phyloP scores from a whole-genome alignment of 2,888 invertebrate genomes.

The Cantharis flavilabris region DNA sequence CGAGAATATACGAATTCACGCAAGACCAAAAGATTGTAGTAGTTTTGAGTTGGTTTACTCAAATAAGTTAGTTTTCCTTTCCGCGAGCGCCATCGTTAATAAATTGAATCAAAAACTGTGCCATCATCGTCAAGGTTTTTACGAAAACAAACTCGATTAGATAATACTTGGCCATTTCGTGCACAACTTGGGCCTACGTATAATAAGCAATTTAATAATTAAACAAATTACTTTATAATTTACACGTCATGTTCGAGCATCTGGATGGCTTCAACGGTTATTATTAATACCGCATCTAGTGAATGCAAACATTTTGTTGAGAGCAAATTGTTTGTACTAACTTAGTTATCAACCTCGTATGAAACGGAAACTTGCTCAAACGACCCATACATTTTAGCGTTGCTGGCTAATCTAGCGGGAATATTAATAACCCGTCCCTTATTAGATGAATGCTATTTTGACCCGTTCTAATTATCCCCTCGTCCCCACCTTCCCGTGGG shows the following conservation, averaged over 20 bases:
- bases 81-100: background rate
- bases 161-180: background rate
- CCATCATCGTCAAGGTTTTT: background rate
- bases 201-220: conserved; percentile 3
- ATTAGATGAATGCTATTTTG: conserved; percentile 23
- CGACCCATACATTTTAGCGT: conserved; percentile 13
- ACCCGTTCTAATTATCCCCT: conserved; percentile 29
- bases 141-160: background rate
- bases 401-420: conserved; percentile 26
- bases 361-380: conserved; percentile 20
- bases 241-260: conserved; percentile 14
- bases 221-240: conserved; percentile 13
- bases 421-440: conserved; percentile 28
- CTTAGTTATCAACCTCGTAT: conserved; percentile 12
- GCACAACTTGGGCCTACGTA: background rate
- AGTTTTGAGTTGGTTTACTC: background rate
- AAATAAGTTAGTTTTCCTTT: background rate
- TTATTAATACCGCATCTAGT: conserved; percentile 11
- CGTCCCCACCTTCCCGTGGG: conserved; percentile 17
- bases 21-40: background rate
- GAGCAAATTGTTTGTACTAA: conserved; percentile 20
- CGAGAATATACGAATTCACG: background rate
- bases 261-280: conserved; percentile 3
- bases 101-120: background rate
- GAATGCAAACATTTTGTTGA: conserved; percentile 6